Conservation (phyloP, 2,888 invertebrate species). For the Physocephala rufipes region DNA sequence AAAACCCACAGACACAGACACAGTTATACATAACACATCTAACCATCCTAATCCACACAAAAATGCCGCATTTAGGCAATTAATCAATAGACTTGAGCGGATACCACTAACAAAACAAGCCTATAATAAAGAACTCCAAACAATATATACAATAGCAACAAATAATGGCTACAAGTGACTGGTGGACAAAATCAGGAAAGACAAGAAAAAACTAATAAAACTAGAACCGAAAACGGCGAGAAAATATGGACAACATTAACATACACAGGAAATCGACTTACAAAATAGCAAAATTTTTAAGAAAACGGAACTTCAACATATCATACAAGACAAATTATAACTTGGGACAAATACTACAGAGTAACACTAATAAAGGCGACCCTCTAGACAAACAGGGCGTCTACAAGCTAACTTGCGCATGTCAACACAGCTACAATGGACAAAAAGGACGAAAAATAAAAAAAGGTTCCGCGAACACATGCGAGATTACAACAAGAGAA, state of each 20-base stretch:
- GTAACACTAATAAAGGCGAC: not conserved
- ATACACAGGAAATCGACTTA: not conserved
- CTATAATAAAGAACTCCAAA: too few species aligned
- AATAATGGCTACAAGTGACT: not conserved
- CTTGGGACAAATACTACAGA: too few species aligned
- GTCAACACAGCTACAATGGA: not conserved
- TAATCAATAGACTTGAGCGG: not conserved
- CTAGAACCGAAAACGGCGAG: not conserved
- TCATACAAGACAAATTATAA: not conserved
- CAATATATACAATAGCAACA: too few species aligned
- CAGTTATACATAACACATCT: too few species aligned
- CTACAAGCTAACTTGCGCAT: not conserved
- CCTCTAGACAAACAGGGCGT: constrained; percentile 1
- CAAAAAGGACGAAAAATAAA: too few species aligned
- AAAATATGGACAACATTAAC: too few species aligned
- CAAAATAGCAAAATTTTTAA: not conserved
- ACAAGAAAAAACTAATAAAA: not conserved
- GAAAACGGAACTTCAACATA: not conserved
- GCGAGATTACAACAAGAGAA: too few species aligned
- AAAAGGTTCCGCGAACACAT: too few species aligned
- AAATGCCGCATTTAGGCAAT: not conserved
- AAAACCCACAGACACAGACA: not conserved
- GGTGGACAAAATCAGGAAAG: not conserved
- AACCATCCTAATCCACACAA: not conserved
- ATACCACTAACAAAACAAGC: not conserved